Evolutionary conservation across 2,113 vertebrate genomes (phyloP).

Genomic region (Melanotaenia duboulayi): DNA sequence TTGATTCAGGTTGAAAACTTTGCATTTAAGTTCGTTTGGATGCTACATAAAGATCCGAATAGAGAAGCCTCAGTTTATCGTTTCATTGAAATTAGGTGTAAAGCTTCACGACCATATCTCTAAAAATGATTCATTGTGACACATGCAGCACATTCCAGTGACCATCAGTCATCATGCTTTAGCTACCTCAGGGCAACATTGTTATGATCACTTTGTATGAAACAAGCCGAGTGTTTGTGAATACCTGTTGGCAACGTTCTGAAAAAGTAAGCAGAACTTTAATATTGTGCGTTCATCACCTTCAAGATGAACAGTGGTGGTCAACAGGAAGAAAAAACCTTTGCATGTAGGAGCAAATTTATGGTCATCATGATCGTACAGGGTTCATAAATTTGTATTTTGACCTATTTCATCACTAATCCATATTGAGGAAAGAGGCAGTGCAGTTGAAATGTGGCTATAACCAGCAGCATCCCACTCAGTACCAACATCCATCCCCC

Average conservation of each 20-base stretch:
- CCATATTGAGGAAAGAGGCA: constrained; percentile 36
- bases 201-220: neutral
- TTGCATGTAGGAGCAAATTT: constrained; percentile 6
- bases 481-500: constrained; percentile 55
- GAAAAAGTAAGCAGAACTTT: neutral
- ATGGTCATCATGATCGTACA: constrained; percentile 9
- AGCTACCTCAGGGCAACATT: neutral
- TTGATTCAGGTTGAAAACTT: too few relatives aligned
- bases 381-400: constrained; percentile 27
- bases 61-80: too few relatives aligned
- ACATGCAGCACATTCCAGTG: neutral
- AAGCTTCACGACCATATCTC: too few relatives aligned
- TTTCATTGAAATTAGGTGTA: too few relatives aligned
- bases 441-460: constrained; percentile 27
- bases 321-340: constrained; percentile 20
- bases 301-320: neutral
- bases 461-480: constrained; percentile 57
- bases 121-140: neutral
- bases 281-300: neutral
- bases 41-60: too few relatives aligned
- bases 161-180: constrained; percentile 5
- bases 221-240: constrained; percentile 1
- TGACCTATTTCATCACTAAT: constrained; percentile 35
- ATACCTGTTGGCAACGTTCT: neutral
- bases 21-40: too few relatives aligned